Evolutionary conservation across 2,888 invertebrate genomes (phyloP).

Genomic region (Lepidonotus clava): DNA sequence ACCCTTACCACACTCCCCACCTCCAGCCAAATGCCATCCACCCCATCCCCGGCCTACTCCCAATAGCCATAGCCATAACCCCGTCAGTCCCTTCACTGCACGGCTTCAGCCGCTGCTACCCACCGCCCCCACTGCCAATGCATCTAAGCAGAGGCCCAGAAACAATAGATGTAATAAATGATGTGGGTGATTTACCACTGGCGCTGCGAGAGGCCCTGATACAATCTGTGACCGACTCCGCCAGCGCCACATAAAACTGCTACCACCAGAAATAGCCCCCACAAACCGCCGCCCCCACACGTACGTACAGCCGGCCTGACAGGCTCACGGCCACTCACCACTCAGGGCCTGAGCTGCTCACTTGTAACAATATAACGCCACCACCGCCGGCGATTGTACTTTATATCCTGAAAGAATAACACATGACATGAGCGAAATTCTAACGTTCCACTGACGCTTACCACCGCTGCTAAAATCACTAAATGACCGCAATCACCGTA

Average conservation of each 20-base stretch:
- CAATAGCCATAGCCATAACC: too few relatives aligned
- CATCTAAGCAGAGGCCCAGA: too few relatives aligned
- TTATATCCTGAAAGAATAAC: not conserved
- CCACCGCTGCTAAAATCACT: not conserved
- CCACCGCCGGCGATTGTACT: too few relatives aligned
- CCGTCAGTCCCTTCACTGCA: too few relatives aligned
- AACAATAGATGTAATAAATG: conserved; percentile 7
- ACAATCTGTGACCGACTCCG: not conserved
- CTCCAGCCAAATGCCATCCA: too few relatives aligned
- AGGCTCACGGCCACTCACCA: too few relatives aligned
- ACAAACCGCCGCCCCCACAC: not conserved
- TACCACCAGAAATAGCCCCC: not conserved
- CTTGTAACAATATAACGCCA: not conserved
- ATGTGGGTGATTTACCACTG: not conserved
- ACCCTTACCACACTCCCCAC: too few relatives aligned
- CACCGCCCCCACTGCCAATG: too few relatives aligned
- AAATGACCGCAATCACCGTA: not conserved
- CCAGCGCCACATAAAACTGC: not conserved
- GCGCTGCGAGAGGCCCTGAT: not conserved
- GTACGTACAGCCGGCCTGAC: not conserved
- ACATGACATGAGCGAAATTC: not conserved
- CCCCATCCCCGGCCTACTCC: too few relatives aligned
- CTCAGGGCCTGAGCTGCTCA: not conserved
- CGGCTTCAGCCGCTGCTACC: too few relatives aligned
- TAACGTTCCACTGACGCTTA: not conserved